Evolutionary conservation across 2,888 invertebrate genomes (phyloP), one percentile per base, ranked within the genome.

Genomic region (Lycophotia porphyrea): DNA sequence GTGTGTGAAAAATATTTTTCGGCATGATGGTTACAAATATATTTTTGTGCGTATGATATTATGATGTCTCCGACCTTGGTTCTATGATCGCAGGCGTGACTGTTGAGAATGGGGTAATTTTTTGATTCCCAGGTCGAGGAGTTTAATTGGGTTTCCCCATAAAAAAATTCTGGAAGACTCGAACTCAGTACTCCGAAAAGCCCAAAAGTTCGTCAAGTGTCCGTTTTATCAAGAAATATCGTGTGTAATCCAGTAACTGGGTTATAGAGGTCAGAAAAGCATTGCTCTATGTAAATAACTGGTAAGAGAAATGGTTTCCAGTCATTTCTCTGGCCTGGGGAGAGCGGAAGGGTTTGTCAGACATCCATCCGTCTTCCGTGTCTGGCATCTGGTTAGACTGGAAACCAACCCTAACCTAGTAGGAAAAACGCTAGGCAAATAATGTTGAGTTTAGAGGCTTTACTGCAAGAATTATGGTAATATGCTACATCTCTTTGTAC

Each of bases 1-100:
- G 80, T 83, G 81, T 88, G 84, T 87, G 88, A 85, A 84, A 80
- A 80, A 82, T 66, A 81, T 72, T 85, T 87, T 88, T 87, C 81
- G 82, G 75, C 75, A 83, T 78, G 76, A 55, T 5, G 69, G 47
- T 78, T 86, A 82, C 72, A 71, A 82, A 84, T 49, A 52, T 64
- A 27, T 66, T 81, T 78, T 71, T 64, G 69, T 36, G 69, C 42
- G 34, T n/a, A 55, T 55, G 5, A 8, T 34, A 75, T 78, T 75
- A 69, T 76, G 65, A 64, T 27, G 7, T 42, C 52, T 52, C 42
- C 13, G 2, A 47, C 9, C 9, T 39, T 47, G 60, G 13, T 47
- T 1, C 1, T 7, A 15, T 31, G n/a, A 11, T 18, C 1, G 3
- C 3, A 71, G 27, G 24, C 18, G 8, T 1, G 2, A 44, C 21